phyloP scores from a whole-genome alignment of 2,113 vertebrate species.

The Crotalus viridis region DNA sequence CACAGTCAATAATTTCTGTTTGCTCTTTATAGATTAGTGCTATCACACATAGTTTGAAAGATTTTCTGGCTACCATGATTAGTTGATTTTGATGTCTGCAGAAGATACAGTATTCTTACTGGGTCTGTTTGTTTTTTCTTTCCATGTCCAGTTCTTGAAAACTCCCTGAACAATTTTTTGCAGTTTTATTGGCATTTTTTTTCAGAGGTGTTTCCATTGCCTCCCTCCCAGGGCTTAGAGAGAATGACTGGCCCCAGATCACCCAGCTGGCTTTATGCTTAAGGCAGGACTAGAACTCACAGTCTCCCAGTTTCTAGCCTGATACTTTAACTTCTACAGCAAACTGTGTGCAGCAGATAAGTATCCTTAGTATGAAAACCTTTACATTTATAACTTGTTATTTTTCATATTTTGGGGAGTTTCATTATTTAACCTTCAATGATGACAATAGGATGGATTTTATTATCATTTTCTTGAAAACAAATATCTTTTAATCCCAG shows the following conservation, averaged over 20 bases:
- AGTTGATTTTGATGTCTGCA: no score
- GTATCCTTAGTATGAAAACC: background rate
- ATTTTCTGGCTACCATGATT: no score
- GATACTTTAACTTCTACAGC: background rate
- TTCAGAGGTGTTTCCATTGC: no score
- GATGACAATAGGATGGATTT: background rate
- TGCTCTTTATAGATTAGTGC: no score
- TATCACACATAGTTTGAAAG: no score
- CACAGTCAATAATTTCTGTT: no score
- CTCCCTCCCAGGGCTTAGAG: background rate
- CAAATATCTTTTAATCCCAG: background rate
- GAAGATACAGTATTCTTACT: no score
- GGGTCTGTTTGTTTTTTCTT: no score
- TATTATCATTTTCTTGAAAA: slow-evolving; percentile 1
- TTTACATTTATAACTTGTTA: background rate
- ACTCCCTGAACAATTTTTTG: no score
- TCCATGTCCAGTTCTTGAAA: no score
- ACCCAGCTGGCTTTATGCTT: background rate
- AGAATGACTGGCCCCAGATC: background rate
- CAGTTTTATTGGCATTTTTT: no score
- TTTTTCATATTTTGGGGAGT: background rate
- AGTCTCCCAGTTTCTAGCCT: background rate
- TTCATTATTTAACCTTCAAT: slow-evolving; percentile 5
- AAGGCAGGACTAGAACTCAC: background rate
- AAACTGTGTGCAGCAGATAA: background rate